Base-by-base conservation (phyloP, 2,113 vertebrate species). In the mouse (Mus musculus) region DNA sequence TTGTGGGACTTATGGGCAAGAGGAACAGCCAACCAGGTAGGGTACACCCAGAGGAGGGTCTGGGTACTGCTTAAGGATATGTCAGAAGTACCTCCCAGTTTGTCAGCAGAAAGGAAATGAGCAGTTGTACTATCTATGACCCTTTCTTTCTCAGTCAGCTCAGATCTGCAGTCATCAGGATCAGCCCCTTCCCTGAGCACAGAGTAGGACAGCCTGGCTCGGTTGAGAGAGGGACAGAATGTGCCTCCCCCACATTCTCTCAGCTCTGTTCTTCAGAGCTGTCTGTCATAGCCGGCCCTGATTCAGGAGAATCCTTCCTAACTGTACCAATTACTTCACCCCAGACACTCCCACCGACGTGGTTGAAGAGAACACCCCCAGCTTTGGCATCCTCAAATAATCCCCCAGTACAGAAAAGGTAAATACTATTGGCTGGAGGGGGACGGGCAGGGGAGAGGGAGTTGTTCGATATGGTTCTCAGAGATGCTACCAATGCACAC, bases 1-100 rank as follows among this genome's bases (percentile, higher is more conserved):
- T 99, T 97, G 99, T 99, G 97, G 99, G 99, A 80, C 99, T 99
- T 17, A 99, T 99, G 99, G 99, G 99, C 92, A 99, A 99, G 95
- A 99, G 99, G 98, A 99, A 98, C 95, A 97, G 97, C 73, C 99
- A 99, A 84, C 56, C 98, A 86, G 99, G 99, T 99, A 95, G 33
- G 96, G 63, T 46, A 33, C 33, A 9, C 69, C 33, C 16, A 36
- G 24, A 10, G 75, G 39, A 90, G 46, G 90, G 14, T 26, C 85
- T 75, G n/a, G 19, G n/a, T 13, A 26, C 49, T 28, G 33, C 39
- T 26, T 9, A 24, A 90, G 65, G 46, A 39, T 24, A 13, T 1
- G 33, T 24, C 78, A 67, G 88, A 82, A 0, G n/a, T 30, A 26
- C 24, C 39, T 80, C 52, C 49, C 22, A 52, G 12, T 80, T 46